Conservation (phyloP, 2,888 invertebrate genomes). For the Eristalis pertinax region DNA sequence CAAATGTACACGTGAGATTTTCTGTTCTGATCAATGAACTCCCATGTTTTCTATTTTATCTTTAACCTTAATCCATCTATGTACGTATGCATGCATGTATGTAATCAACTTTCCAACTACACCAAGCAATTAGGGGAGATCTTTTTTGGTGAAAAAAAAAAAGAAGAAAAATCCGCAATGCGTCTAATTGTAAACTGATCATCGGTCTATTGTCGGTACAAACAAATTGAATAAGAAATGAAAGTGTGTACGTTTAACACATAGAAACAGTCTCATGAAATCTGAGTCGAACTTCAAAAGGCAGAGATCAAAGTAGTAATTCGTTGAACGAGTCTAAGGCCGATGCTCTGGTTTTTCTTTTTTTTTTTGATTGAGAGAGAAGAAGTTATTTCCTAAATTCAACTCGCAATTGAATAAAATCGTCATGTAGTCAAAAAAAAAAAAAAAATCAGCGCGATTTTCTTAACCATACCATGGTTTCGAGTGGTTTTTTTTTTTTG, state of each 20-base stretch:
- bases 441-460: neutral
- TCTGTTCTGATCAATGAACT: too few relatives aligned
- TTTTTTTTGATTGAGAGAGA: too few relatives aligned
- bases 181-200: neutral
- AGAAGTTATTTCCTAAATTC: too few relatives aligned
- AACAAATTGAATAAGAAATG: neutral
- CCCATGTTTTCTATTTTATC: too few relatives aligned
- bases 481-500: neutral
- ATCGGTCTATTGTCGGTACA: neutral
- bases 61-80: too few relatives aligned
- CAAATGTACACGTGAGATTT: too few relatives aligned
- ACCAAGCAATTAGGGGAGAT: neutral
- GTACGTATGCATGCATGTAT: neutral
- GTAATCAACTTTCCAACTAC: neutral
- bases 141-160: too few relatives aligned
- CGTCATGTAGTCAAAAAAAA: too few relatives aligned
- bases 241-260: neutral
- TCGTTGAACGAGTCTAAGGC: too few relatives aligned
- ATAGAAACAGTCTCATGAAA: neutral
- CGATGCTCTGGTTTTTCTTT: too few relatives aligned
- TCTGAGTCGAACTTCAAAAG: neutral
- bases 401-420: too few relatives aligned
- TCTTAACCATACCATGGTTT: neutral
- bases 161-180: too few relatives aligned
- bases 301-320: neutral